Evolutionary conservation across 2,113 vertebrate genomes (phyloP), one percentile per base, ranked within the genome.

Genomic region (Ammodytes dubius): DNA sequence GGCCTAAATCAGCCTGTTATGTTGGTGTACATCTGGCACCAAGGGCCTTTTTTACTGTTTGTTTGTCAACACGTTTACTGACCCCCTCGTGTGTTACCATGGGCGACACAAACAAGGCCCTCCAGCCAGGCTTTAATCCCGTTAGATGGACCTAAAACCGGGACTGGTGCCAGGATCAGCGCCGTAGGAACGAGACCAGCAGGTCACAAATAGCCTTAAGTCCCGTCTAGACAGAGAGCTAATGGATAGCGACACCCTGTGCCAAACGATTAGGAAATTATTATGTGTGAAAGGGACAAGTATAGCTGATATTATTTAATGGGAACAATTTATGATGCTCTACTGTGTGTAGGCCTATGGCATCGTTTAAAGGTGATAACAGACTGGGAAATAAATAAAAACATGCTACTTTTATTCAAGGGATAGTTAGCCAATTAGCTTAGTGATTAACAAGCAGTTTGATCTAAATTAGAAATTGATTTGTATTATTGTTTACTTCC

Each of bases 151-250:
- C 63, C 82, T 70, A 27, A 74, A 85, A 58, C 74, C 72, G 63
- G 84, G 81, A 83, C 54, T 5, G 61, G 73, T 81, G 79, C 84
- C 87, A 93, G 87, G 56, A 79, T 27, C 27, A 72, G 77, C 88
- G 83, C 69, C 19, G 12, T 63, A 35, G 66, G 74, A 83, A 80
- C 50, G 70, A 80, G 72, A 77, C 73, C 74, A 79, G 84, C 66
- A 14, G 90, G 83, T 89, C 87, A 80, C 76, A 83, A 73, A 87
- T 56, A 70, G 75, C 58, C 69, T 85, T 89, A 87, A 89, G 76
- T 90, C 76, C 74, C 2, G 88, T 90, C 87, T 91, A 93, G 91
- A 92, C 92, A 65, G 68, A 70, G 70, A 73, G 74, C 76, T 78
- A 79, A 73, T 77, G 74, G 79, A 85, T 74, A 57, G 3, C 57